A percentile compares a stretch with the other conserved stretches of the same genome.
These are phyloP conservation scores for Rhyacophila brunnea DNA, from an alignment of 1,140 invertebrate species.

Conservation along the genomic window DNA sequence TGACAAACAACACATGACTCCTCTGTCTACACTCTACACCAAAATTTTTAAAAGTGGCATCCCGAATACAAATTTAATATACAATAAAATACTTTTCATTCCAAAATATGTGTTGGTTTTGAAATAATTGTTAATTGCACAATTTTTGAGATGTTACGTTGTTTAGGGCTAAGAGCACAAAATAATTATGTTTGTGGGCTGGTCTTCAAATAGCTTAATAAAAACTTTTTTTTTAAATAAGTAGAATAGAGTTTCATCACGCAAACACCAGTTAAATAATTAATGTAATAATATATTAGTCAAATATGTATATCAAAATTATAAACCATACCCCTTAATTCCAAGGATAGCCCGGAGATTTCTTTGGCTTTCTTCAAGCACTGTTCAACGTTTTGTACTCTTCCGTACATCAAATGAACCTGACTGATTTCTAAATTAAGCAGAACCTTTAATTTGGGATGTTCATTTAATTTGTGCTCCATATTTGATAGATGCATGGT, in stretches of 20 bases:
- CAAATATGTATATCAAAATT: background rate
- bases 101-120: too few species aligned
- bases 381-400: conserved; percentile 66
- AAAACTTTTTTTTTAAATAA: background rate
- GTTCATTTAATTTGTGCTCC: conserved; percentile 41
- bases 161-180: background rate
- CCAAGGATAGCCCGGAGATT: conserved; percentile 63
- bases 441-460: conserved; percentile 58
- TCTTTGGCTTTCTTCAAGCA: conserved; percentile 64
- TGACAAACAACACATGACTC: too few species aligned
- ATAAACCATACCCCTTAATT: conserved; percentile 57
- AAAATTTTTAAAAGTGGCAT: too few species aligned
- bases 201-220: background rate
- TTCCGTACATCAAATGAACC: conserved; percentile 71
- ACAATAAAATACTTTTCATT: too few species aligned
- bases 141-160: too few species aligned
- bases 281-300: background rate
- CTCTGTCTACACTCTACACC: too few species aligned
- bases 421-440: conserved; percentile 74
- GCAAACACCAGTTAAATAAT: background rate
- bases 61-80: too few species aligned
- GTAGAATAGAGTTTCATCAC: background rate
- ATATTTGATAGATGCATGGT: conserved; percentile 56
- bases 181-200: background rate
- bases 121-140: too few species aligned